Evolutionary conservation across 2,888 invertebrate species (phyloP), one percentile per base, ranked within the genome.

Genomic region (Choreutis nemorana): DNA sequence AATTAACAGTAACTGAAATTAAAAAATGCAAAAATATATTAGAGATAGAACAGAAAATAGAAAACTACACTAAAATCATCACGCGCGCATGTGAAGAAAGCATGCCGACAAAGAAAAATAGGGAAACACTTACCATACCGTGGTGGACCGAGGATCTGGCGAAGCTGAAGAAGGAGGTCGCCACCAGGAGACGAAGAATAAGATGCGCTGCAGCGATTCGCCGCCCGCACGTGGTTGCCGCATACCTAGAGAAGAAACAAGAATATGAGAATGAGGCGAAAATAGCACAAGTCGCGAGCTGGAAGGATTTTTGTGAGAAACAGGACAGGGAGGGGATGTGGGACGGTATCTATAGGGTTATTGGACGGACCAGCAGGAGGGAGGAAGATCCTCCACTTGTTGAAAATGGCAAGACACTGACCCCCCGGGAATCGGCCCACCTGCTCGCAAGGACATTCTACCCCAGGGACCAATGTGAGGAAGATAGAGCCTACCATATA

Each of bases 251-350:
- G 20, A 4, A 1, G 11, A 22, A 27, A 18, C 11, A 14, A 3
- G 9, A 15, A 3, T 29, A 29, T 23, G 23, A 29, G 12, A 9
- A 6, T 4, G 3, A 18, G 5, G 20, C 12, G 4, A 15, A 14
- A 10, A 26, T 13, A 3, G 29, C 33, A 1, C 22, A 33, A 23
- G 18, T n/a, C 4, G n/a, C 28, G 5, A 36, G 36, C 14, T 39
- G 36, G 34, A 39, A 34, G 15, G 15, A 13, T 1, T 34, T 35
- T 4, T 35, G 35, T 11, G 14, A 8, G 1, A 31, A 34, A 28
- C 29, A 31, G 9, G 27, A 33, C 4, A 29, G 11, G 9, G 37
- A 30, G n/a, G 16, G 26, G 1, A 10, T 33, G 7, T 34, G 33
- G 34, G 26, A 30, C 5, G 30, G 28, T 3, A 24, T 29, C 9